Percentiles rank a stretch among this genome's conserved stretches.
Conservation (phyloP, 2,797 vertebrate genomes). For the Phyllotis vaccarum region DNA sequence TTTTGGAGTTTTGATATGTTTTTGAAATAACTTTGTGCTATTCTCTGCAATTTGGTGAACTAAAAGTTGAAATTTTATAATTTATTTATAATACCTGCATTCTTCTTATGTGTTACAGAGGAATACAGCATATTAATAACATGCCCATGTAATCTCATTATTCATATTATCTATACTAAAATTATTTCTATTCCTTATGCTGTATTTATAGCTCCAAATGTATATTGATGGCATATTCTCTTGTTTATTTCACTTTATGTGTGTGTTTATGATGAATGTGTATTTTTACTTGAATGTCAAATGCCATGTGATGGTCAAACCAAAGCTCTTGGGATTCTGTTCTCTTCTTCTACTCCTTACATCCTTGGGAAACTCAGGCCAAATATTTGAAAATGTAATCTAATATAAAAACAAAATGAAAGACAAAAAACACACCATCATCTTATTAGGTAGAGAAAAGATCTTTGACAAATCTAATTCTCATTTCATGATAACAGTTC, state of each 20-base stretch:
- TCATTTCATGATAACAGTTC: too few relatives aligned
- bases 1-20: background rate
- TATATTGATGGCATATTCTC: background rate
- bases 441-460: too few relatives aligned
- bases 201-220: background rate
- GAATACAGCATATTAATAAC: background rate
- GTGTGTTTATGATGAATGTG: too few relatives aligned
- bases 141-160: background rate
- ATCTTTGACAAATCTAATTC: too few relatives aligned
- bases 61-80: background rate
- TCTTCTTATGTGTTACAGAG: background rate
- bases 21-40: background rate
- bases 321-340: background rate
- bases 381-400: too few relatives aligned
- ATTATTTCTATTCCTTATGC: background rate
- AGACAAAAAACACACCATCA: too few relatives aligned
- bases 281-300: background rate
- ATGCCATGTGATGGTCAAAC: background rate
- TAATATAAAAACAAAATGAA: too few relatives aligned
- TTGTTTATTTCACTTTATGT: background rate
- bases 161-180: background rate
- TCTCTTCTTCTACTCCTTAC: background rate
- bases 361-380: background rate
- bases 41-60: background rate
- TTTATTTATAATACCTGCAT: background rate